Percentiles rank a stretch among this genome's conserved stretches.
phyloP scores from a whole-genome alignment of 2,888 invertebrate species.

The Mesodorylaimus sp. region DNA sequence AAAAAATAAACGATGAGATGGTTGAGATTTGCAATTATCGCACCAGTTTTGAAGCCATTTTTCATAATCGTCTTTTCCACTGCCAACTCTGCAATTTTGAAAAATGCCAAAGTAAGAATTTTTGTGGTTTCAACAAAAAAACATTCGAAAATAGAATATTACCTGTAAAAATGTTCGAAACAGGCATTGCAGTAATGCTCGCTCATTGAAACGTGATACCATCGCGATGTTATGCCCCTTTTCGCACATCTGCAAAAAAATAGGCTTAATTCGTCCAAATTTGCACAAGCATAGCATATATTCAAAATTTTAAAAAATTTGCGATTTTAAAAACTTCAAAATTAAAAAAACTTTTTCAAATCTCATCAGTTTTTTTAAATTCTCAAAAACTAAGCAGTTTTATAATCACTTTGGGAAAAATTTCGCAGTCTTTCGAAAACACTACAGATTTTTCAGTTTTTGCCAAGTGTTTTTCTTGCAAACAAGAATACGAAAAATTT shows the following conservation, averaged over 20 bases:
- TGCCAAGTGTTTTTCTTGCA: too few relatives aligned
- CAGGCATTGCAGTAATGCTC: conserved; percentile 37
- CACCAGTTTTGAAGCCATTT: conserved; percentile 6
- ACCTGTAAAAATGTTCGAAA: conserved; percentile 32
- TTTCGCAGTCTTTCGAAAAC: too few relatives aligned
- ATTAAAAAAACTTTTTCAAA: too few relatives aligned
- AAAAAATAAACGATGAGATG: conserved; percentile 8
- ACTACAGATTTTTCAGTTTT: too few relatives aligned
- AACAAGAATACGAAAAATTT: too few relatives aligned
- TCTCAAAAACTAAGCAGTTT: too few relatives aligned
- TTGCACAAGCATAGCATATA: too few relatives aligned
- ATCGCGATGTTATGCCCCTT: conserved; percentile 30
- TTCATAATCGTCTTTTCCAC: conserved; percentile 1
- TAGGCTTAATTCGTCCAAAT: too few relatives aligned
- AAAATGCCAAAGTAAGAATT: conserved; percentile 1
- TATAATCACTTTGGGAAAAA: too few relatives aligned
- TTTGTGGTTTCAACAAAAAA: neutral
- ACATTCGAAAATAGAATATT: neutral
- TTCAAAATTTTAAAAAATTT: too few relatives aligned
- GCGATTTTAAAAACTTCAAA: too few relatives aligned
- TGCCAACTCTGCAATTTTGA: conserved; percentile 1
- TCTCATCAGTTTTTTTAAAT: too few relatives aligned
- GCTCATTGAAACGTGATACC: conserved; percentile 33
- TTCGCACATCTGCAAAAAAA: conserved; percentile 24
- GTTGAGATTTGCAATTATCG: conserved; percentile 2